Evolutionary conservation across 2,888 invertebrate species (phyloP), one percentile per base, ranked within the genome.

Genomic region (Hirtodrosophila confusa): DNA sequence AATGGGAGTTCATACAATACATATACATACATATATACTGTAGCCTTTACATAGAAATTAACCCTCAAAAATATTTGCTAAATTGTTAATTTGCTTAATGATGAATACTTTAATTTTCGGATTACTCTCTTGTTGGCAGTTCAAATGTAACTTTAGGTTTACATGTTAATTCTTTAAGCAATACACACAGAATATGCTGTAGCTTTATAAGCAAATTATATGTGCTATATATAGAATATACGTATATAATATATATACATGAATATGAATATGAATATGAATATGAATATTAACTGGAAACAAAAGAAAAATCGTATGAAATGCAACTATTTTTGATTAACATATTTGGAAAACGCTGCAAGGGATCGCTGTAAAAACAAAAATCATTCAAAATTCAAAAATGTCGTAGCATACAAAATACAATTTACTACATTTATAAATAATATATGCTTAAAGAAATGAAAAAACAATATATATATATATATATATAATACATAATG

Each of bases 311-410:
- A 58, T 33, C 45, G 53, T 51, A 35, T 29, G 27, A 56, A 63
- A 60, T 63, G 45, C 41, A 74, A 83, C 80, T 82, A 82, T 82
- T 82, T 82, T 82, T 86, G 78, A 82, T 80, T 83, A 74, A 74
- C 55, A 56, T 80, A 77, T 78, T 86, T 86, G 80, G 51, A 61
- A 67, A 70, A 69, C 73, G 57, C 69, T 79, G 79, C 68, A 77
- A 80, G 84, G 66, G 77, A 79, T 69, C 63, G 69, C 50, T 82
- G 60, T 69, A 67, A 57, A 69, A 62, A 51, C 31, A 48, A 39
- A 53, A 44, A 41, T 55, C 33, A 57, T 69, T 63, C 62, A 63
- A 80, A 76, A 80, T 69, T 75, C 65, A 68, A 77, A 69, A 73
- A 69, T 69, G 65, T 76, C 64, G 56, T 69, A 72, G 57, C 69